Base-by-base conservation (phyloP, 2,113 vertebrate species). In the Mellivora capensis region DNA sequence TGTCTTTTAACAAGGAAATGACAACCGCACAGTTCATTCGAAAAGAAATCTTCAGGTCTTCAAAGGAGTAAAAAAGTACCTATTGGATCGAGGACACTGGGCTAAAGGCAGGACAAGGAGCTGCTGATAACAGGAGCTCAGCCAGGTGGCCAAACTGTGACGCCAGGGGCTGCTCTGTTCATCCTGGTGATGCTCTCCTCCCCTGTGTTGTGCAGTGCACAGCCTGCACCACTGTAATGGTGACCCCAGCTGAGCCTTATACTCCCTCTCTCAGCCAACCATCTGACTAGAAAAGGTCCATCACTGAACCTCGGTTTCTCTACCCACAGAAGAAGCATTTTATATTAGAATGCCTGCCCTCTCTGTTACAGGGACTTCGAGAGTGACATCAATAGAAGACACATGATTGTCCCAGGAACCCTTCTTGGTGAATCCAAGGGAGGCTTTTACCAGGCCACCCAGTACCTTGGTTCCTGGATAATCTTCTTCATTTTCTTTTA, bases 401-500 rank as follows among this genome's bases (percentile, higher is more conserved):
- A 17, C 39, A 1, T 0, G n/a, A 34, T 57, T n/a, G 14, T 27
- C 82, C 31, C 0, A 13, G 1, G 27, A n/a, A n/a, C 15, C 44
- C 79, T 52, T n/a, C 39, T 52, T 18, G 3, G 62, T 10, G 18
- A 74, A 72, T 0, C 61, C 10, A 1, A 69, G 69, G 6, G 29
- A 62, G 57, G 44, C 9, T 20, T 21, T 9, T 10, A 9, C 21
- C 37, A 5, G 5, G 15, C 11, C 42, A 0, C 39, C 11, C 0
- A 4, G 31, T 13, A 18, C 85, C 91, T 76, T 72, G 83, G 52
- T n/a, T 87, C 44, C 7, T 0, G 44, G 71, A 82, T 67, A 69
- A 61, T 52, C 76, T 93, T 96, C 97, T 94, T 77, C 93, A 76
- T 61, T 97, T 98, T 97, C 97, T 95, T 85, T 52, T 79, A 21